Evolutionary conservation across 2,113 vertebrate genomes (phyloP).

Genomic region (Notothenia rossii): DNA sequence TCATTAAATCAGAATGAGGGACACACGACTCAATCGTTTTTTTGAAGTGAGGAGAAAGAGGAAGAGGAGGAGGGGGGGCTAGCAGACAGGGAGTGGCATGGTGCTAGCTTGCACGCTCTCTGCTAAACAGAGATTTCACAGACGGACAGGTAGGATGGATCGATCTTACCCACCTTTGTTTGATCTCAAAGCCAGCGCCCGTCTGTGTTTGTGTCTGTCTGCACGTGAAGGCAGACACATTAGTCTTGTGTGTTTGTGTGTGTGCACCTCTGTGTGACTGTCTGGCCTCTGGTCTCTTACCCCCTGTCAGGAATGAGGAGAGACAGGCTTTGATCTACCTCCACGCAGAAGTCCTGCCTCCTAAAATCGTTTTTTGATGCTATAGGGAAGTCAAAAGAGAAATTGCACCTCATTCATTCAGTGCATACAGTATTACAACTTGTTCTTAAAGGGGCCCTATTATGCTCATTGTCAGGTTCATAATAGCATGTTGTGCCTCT

Average conservation of each 20-base stretch:
- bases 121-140: conserved; percentile 37
- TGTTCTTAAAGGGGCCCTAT: no score
- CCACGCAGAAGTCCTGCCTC: conserved; percentile 4
- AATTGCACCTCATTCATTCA: background rate
- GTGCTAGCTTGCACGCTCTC: conserved; percentile 27
- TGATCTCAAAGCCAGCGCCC: conserved; percentile 60
- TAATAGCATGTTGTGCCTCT: no score
- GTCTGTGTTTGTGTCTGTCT: conserved; percentile 35
- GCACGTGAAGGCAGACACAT: conserved; percentile 45
- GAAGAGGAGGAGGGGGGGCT: background rate
- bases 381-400: background rate
- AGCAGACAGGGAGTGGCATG: conserved; percentile 26
- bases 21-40: background rate
- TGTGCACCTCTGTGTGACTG: conserved; percentile 15
- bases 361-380: background rate
- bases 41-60: background rate
- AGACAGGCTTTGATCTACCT: conserved; percentile 70
- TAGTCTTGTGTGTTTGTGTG: conserved; percentile 32
- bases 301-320: conserved; percentile 59
- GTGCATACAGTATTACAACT: no score
- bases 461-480: no score
- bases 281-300: conserved; percentile 70
- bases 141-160: conserved; percentile 52
- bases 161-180: conserved; percentile 60
- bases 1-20: conserved; percentile 1